Base-by-base conservation (phyloP, 2,888 invertebrate species). In the Neria commutata region DNA sequence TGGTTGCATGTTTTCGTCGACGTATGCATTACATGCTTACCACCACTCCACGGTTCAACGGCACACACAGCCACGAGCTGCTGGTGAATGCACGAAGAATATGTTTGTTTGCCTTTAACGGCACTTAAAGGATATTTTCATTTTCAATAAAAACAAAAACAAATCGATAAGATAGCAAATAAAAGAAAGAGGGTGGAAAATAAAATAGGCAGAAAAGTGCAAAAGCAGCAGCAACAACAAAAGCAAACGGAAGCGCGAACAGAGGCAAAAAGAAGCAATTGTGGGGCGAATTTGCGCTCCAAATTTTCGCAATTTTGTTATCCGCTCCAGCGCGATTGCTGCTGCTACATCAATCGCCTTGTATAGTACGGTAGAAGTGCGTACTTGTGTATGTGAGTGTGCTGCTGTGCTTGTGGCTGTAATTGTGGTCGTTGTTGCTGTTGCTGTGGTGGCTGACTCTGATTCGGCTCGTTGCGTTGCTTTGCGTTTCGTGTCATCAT, bases 121-220 rank as follows among this genome's bases (percentile, higher is more conserved):
- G 54, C 57, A 58, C 58, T 58, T 61, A 61, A 52, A 61, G 55
- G 45, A 58, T 58, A 52, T 58, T 58, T 58, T 55, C 55, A 55
- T 61, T 55, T 54, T 55, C 61, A 58, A 51, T 51, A 51, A 14
- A n/a, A 25, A 26, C 24, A 17, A 23, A 24, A 50, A 50, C 42
- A 52, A 52, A 52, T 52, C 52, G 52, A 52, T 52, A 52, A 25
- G 42, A 17, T 29, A 45, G 25, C 52, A 52, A 53, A 53, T 45
- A 40, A 45, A 33, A 50, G 33, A 33, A 33, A 50, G 2, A n/a
- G n/a, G n/a, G n/a, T n/a, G n/a, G n/a, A 21, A 50, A 4, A 50
- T 33, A 50, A 50, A 29, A 33, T 16, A 25, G 10, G 25, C 2
- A 48, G 6, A 29, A 11, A 50, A 5, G 40, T 21, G 19, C 48